Evolutionary conservation across 2,113 vertebrate genomes (phyloP), one percentile per base, ranked within the genome.

Genomic region (Pleuronectes platessa): DNA sequence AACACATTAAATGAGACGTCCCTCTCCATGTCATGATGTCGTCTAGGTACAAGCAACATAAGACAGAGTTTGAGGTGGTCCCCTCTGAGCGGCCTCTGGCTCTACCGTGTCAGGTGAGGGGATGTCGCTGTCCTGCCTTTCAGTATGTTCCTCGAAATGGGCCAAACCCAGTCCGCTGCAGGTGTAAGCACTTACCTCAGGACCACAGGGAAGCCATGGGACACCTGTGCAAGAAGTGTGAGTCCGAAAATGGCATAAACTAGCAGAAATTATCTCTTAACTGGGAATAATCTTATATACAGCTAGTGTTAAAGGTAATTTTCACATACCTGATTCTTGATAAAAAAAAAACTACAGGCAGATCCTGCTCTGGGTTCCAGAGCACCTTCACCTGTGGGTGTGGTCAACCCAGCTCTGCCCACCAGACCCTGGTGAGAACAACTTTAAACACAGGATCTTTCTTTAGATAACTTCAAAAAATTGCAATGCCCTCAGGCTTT

Each of bases 31-130:
- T n/a, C 51, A 11, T 56, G 0, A 23, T 76, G 13, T 60, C 45
- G 2, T 74, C 18, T 53, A 99, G 97, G 86, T 98, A 96, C 71
- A 98, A 97, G 86, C 95, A 97, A 37, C 97, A 99, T 83, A 93
- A 94, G 91, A 97, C 96, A 0, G 96, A 98, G 81, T 96, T 94
- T 59, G 93, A 96, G 76, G 90, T 71, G 49, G 83, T 98, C 64
- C 96, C 97, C 0, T 2, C 81, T 21, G 94, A 94, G 45, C 91
- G 93, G 37, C 96, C 95, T 37, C 83, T 97, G 53, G 2, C 17
- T 1, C 80, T 98, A 64, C 96, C 95, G 0, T 99, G 97, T 71
- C 74, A 40, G 51, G 95, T 93, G 78, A 77, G 59, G 0, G 72
- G 83, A 0, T 99, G 97, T 51, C 82, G 0, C 0, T 99, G 97